Evolutionary conservation across 37 sponge, comb jelly and placozoan species (phyloP), one percentile per base, ranked within the genome.

Genomic region (Dysidea cf. avara): DNA sequence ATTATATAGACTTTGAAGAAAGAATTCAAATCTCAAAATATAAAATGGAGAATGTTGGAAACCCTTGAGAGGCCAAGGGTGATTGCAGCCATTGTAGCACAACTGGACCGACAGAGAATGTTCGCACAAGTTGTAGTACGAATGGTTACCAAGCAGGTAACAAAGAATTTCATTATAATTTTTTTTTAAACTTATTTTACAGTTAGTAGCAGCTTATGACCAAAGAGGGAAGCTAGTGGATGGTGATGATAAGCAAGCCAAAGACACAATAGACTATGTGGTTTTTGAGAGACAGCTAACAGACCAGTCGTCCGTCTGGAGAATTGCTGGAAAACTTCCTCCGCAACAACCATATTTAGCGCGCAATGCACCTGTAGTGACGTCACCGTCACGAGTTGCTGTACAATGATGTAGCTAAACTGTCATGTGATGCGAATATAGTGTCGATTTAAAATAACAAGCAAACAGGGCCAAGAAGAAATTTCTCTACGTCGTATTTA

Each of bases 101-200:
- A 86, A 18, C 26, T 77, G n/a, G 40, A 50, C 61, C 80, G 81
- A 52, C 86, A 81, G 3, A 83, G 83, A 63, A 34, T 84, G 20
- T 85, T 81, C 66, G 91, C 82, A 39, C 91, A 90, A 40, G 73
- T 84, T 0, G 71, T 90, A 3, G 82, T 90, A 33, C 48, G 91
- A 20, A 60, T 90, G 30, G 61, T 66, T 50, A 71, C 77, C 28
- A 69, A 71, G 50, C 91, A 90, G 82, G 91, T 90, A 30, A 0
- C 13, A 1, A 7, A 34, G 34, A 26, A 56, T 57, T 37, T 20
- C 7, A 9, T 54, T 22, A 48, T 0, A 68, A 38, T 2, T 35
- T 2, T 2, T 20, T 28, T 37, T 24, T 9, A 0, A 54, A 1
- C 49, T 17, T 53, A 51, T 26, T 18, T 32, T 37, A 0, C 69